A percentile compares a stretch with the other conserved stretches of the same genome.
Conservation (phyloP, 1,140 invertebrate species). For the Sminthurinus signatus region DNA sequence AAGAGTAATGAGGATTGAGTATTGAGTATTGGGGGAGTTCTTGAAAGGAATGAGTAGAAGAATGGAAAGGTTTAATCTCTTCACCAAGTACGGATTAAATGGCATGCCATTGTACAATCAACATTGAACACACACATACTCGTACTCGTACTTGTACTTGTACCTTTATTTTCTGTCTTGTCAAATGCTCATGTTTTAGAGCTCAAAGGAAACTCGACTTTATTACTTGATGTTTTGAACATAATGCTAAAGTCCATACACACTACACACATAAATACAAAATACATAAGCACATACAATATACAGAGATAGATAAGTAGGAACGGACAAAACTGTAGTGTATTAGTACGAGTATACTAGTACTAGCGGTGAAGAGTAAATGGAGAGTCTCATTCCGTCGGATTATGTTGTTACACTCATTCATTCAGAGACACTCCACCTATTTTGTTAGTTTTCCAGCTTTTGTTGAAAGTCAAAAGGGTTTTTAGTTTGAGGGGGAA, state of each 20-base stretch:
- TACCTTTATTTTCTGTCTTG: too few relatives aligned
- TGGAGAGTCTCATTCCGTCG: background rate
- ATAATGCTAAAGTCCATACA: background rate
- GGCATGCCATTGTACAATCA: constrained; percentile 3
- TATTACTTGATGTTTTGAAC: constrained; percentile 1
- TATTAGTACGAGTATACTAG: too few relatives aligned
- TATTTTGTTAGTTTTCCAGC: constrained; percentile 18
- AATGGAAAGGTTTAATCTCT: constrained; percentile 8
- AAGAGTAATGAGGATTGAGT: too few relatives aligned
- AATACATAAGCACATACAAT: background rate
- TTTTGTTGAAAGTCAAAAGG: constrained; percentile 18
- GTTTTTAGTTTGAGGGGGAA: constrained; percentile 7
- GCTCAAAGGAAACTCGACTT: constrained; percentile 12
- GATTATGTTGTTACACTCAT: constrained; percentile 16
- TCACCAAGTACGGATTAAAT: constrained; percentile 17
- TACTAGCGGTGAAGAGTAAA: background rate
- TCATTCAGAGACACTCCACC: constrained; percentile 11
- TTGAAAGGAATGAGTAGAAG: background rate
- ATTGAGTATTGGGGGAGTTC: constrained; percentile 11
- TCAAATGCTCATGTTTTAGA: background rate
- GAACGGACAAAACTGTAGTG: too few relatives aligned
- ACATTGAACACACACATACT: too few relatives aligned
- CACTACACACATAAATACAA: constrained; percentile 3
- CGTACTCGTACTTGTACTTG: too few relatives aligned
- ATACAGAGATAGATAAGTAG: too few relatives aligned